Evolutionary conservation across 2,113 vertebrate species (phyloP).

Genomic region (Oncorhynchus tshawytscha): DNA sequence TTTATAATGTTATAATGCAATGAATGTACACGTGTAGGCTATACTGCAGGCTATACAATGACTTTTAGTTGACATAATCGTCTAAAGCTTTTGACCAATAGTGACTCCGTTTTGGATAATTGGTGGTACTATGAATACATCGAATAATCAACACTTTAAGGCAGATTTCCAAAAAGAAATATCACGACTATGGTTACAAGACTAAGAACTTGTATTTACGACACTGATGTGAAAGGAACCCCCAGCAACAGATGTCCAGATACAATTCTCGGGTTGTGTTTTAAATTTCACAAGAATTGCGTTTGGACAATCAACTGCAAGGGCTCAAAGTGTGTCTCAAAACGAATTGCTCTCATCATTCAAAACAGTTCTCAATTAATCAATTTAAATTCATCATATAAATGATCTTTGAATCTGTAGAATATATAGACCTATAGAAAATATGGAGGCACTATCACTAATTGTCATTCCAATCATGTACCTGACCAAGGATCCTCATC

Average conservation of each 20-base stretch:
- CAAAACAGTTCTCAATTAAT: background rate
- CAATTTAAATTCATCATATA: background rate
- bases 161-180: background rate
- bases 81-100: too few relatives aligned
- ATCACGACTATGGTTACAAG: background rate
- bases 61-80: too few relatives aligned
- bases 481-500: background rate
- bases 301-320: slow-evolving; percentile 85
- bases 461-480: background rate
- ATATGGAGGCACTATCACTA: too few relatives aligned
- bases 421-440: background rate
- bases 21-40: background rate
- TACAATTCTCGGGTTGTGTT: slow-evolving; percentile 95
- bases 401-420: background rate
- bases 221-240: slow-evolving; percentile 63
- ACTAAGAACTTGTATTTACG: too few relatives aligned
- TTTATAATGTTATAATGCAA: background rate
- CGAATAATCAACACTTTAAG: background rate
- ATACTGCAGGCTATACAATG: too few relatives aligned
- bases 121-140: background rate
- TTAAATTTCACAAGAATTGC: slow-evolving; percentile 79
- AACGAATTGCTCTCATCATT: slow-evolving; percentile 77
- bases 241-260: slow-evolving; percentile 98
- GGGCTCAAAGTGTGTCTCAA: slow-evolving; percentile 85
- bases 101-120: background rate